Percentiles rank a stretch among this genome's conserved stretches.
Conservation (phyloP, 2,888 invertebrate species). For the Apotomis capreana region DNA sequence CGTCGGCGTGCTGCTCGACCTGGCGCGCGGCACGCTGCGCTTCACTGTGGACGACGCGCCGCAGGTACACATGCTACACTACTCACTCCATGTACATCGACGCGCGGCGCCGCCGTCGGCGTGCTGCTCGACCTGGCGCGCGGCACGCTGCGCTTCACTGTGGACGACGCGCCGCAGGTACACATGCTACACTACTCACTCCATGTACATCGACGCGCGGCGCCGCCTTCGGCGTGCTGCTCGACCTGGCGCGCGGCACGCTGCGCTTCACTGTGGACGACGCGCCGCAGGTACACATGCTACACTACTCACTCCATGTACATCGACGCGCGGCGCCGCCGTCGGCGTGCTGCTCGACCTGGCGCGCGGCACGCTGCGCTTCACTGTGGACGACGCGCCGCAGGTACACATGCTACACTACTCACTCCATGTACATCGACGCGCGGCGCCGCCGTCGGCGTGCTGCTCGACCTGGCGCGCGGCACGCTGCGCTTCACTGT, state of each 20-base stretch:
- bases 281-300: conserved; percentile 81
- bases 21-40: conserved; percentile 93
- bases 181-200: too few species aligned
- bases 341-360: conserved; percentile 97
- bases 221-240: conserved; percentile 91
- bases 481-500: conserved; percentile 15
- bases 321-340: conserved; percentile 87
- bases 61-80: conserved; percentile 76
- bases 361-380: conserved; percentile 93
- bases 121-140: too few species aligned
- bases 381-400: conserved; percentile 96
- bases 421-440: conserved; percentile 50
- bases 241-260: conserved; percentile 94
- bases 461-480: conserved; percentile 85
- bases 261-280: conserved; percentile 96
- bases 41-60: conserved; percentile 98
- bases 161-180: too few species aligned
- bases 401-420: conserved; percentile 82
- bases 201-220: not conserved
- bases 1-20: conserved; percentile 96
- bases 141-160: too few species aligned
- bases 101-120: too few species aligned
- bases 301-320: not conserved
- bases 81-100: conserved; percentile 48
- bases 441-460: conserved; percentile 91